These are phyloP conservation scores for Oscheius onirici DNA, from an alignment of 2,888 invertebrate genomes.

Conservation along the genomic window DNA sequence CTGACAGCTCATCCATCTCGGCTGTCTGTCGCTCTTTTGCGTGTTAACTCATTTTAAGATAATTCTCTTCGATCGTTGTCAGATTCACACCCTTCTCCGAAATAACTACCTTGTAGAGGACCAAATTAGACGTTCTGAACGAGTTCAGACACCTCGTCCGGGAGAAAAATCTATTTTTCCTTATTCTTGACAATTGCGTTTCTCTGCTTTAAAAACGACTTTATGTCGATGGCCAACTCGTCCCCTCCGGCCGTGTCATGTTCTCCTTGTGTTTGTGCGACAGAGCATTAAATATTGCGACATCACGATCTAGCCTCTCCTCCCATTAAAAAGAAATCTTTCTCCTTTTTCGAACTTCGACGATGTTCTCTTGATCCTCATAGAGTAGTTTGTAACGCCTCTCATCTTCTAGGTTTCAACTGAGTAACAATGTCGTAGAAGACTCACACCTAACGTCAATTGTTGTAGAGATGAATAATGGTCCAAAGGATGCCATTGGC, in stretches of 20 bases:
- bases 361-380: too few relatives aligned
- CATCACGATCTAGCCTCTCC: conserved; percentile 1
- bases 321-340: not conserved
- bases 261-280: conserved; percentile 22
- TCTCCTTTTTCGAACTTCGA: too few relatives aligned
- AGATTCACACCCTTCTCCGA: not conserved
- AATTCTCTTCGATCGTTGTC: not conserved
- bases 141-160: not conserved
- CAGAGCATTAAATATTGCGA: conserved; percentile 24
- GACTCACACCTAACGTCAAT: too few relatives aligned
- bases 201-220: not conserved
- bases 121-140: too few relatives aligned
- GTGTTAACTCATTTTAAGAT: too few relatives aligned
- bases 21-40: too few relatives aligned
- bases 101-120: not conserved
- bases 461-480: too few relatives aligned
- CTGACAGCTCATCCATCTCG: conserved; percentile 30
- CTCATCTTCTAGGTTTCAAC: too few relatives aligned
- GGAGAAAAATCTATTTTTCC: not conserved
- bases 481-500: too few relatives aligned
- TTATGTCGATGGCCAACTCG: not conserved
- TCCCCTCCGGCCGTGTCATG: not conserved
- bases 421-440: too few relatives aligned
- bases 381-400: too few relatives aligned
- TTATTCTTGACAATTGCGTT: not conserved